Base-by-base conservation (phyloP, 2,888 invertebrate species). In the Exocentrus adspersus region DNA sequence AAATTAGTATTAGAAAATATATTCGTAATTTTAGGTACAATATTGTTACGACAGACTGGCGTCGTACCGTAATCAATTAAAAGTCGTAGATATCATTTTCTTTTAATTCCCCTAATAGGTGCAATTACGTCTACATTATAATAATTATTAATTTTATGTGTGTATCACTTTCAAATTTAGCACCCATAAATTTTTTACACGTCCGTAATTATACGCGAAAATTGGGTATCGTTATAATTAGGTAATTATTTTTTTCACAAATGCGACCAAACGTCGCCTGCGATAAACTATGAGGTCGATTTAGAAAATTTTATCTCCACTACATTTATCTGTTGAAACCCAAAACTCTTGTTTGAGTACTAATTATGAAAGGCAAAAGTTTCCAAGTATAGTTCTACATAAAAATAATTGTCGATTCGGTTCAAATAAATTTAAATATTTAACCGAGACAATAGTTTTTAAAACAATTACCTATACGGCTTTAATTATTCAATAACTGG, bases 251-350 rank as follows among this genome's bases (percentile, higher is more conserved):
- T 51, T 54, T 45, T 57, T 51, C 28, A 50, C 50, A 62, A 43
- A 58, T 57, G 62, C 62, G 57, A 62, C 57, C 51, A 62, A 62
- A 57, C 51, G 57, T 57, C 62, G 62, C 62, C 62, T 51, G 6
- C 51, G 62, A 62, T 62, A 58, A 57, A 32, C 45, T 24, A 45
- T 30, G n/a, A n/a, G 43, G 32, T 57, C 58, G 57, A 58, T 58
- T 62, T 58, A 58, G 62, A 62, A 62, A 52, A 43, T 41, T 52
- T 58, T 62, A 62, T 62, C 58, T 62, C 24, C 16, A 24, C 50
- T 45, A 21, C 51, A 53, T 37, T 41, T 53, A 53, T 53, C 53
- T 53, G 12, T 41, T 20, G 21, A 37, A 41, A 21, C n/a, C n/a
- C n/a, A n/a, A n/a, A n/a, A n/a, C n/a, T n/a, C n/a, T n/a, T n/a